Conservation (phyloP, 1,140 invertebrate genomes). For the Scylla paramamosain region DNA sequence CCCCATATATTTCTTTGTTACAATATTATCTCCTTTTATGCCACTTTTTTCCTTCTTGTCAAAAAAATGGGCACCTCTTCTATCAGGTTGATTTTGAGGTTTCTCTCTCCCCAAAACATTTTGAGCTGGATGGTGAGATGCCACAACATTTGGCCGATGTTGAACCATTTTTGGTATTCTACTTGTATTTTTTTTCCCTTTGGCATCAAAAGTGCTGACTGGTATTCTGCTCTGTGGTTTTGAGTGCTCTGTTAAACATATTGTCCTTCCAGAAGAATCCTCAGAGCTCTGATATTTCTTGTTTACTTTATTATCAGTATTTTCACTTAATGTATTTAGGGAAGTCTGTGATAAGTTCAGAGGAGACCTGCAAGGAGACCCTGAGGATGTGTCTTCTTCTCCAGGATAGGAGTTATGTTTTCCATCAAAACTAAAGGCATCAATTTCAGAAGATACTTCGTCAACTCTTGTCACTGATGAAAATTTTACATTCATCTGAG, state of each 20-base stretch:
- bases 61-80: not conserved
- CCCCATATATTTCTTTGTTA: not conserved
- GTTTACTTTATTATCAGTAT: not conserved
- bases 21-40: too few species aligned
- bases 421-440: not conserved
- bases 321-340: not conserved
- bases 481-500: not conserved
- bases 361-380: not conserved
- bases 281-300: not conserved
- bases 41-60: not conserved
- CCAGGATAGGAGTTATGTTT: not conserved
- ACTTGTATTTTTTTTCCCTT: constrained; percentile 27
- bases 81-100: not conserved
- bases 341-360: not conserved
- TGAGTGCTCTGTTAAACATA: not conserved
- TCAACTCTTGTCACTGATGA: not conserved
- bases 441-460: not conserved
- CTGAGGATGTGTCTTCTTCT: not conserved
- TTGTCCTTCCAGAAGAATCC: not conserved
- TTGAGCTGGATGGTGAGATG: not conserved
- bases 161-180: constrained; percentile 46
- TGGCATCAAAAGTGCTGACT: constrained; percentile 11
- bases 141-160: not conserved
- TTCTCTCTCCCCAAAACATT: not conserved
- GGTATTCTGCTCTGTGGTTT: constrained; percentile 7